Evolutionary conservation across 1,140 invertebrate genomes (phyloP).

Genomic region (Wasmannia auropunctata): DNA sequence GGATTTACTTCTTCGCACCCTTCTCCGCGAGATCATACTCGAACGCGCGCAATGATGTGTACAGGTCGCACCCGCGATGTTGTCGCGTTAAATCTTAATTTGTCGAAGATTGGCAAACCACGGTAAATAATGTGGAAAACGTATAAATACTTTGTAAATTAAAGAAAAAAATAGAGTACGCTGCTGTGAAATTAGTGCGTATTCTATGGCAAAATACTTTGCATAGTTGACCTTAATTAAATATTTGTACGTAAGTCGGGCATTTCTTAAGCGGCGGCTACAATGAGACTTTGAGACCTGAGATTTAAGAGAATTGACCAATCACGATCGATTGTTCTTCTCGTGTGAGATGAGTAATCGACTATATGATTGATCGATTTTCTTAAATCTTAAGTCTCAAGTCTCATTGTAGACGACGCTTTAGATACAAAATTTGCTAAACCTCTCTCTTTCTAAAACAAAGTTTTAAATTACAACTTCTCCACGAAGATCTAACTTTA

Average conservation of each 20-base stretch:
- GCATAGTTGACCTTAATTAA: conserved; percentile 2
- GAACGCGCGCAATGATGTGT: conserved; percentile 6
- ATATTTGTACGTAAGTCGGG: not conserved
- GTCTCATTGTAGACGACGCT: too few species aligned
- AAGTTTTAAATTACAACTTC: not conserved
- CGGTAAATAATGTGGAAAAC: conserved; percentile 16
- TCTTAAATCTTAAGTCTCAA: too few species aligned
- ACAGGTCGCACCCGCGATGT: not conserved
- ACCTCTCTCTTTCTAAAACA: not conserved
- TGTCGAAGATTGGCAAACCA: not conserved
- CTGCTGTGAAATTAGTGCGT: not conserved
- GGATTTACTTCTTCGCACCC: conserved; percentile 40
- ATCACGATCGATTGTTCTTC: too few species aligned
- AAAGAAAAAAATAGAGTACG: too few species aligned
- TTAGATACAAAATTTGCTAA: not conserved
- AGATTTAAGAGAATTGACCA: too few species aligned
- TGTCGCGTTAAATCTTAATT: conserved; percentile 39
- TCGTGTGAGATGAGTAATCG: too few species aligned
- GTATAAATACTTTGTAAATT: too few species aligned
- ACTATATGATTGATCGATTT: too few species aligned
- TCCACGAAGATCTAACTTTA: not conserved
- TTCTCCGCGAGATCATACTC: conserved; percentile 23
- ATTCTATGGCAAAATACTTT: not conserved
- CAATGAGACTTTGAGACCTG: too few species aligned
- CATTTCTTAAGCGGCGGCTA: too few species aligned